A percentile compares a stretch with the other conserved stretches of the same genome.
phyloP scores from a whole-genome alignment of 1,140 invertebrate genomes.

The Ptiloglossa arizonensis region DNA sequence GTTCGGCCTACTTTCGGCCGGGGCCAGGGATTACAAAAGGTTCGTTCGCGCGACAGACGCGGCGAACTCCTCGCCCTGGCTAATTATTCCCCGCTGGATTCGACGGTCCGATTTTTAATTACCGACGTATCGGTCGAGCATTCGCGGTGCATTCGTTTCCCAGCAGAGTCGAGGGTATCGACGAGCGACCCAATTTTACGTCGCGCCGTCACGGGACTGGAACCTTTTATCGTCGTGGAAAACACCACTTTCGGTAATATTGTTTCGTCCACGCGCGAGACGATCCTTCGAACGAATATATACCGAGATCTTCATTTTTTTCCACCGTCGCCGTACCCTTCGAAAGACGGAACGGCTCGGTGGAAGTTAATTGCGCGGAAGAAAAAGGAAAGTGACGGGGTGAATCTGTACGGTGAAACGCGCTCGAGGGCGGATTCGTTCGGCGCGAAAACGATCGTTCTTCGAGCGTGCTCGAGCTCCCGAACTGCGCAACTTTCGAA shows the following conservation, averaged over 20 bases:
- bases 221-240: not conserved
- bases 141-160: not conserved
- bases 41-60: conserved; percentile 40
- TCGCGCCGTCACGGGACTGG: not conserved
- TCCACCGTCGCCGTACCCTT: not conserved
- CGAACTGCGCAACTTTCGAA: too few relatives aligned
- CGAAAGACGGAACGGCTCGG: not conserved
- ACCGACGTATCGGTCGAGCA: conserved; percentile 15
- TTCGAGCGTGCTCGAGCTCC: too few relatives aligned
- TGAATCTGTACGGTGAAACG: too few relatives aligned
- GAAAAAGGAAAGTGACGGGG: too few relatives aligned
- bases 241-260: not conserved
- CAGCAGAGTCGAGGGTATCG: not conserved
- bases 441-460: too few relatives aligned
- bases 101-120: conserved; percentile 32
- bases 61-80: conserved; percentile 7
- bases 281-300: not conserved
- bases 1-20: conserved; percentile 59
- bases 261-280: not conserved
- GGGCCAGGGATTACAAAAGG: conserved; percentile 48
- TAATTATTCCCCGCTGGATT: conserved; percentile 38
- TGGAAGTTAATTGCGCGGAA: not conserved
- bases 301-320: conserved; percentile 17
- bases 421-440: too few relatives aligned
- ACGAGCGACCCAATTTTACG: conserved; percentile 4